Evolutionary conservation across 1,140 invertebrate genomes (phyloP), one percentile per base, ranked within the genome.

Genomic region (Trachymyrmex cornetzi): DNA sequence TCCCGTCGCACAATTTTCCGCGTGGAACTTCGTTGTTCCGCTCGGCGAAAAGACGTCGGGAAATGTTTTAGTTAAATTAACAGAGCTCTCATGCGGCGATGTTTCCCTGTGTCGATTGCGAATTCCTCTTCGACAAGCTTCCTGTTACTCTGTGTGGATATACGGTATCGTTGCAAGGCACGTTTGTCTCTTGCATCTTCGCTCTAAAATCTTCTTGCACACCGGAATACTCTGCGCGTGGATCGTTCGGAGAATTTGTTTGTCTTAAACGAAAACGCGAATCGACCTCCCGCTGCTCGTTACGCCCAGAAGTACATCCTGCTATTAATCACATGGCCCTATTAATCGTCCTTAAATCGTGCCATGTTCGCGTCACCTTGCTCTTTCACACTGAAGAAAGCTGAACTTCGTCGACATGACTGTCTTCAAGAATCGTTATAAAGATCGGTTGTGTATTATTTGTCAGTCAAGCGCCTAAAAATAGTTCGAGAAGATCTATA

Each of bases 291-390:
- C 67, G 19, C 44, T 19, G 90, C 87, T 86, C 77, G 71, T 86
- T 86, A 75, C 66, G 11, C 19, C 24, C 71, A 61, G 63, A 82
- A 86, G 64, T 89, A 87, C 57, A 77, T 53, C 53, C 44, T 34
- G 22, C 77, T 91, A 92, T 93, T 92, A 93, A 93, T 93, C 92
- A 91, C 87, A 69, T 55, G 67, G 75, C 59, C 84, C 92, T 92
- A 93, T 93, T 93, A 93, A 93, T 93, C 92, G 92, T 90, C 55
- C 67, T 91, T 93, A 92, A 93, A 90, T 92, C 77, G 87, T 24
- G 86, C 81, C 91, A 88, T 84, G 81, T 77, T 88, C 80, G 30
- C 75, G 69, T 50, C 64, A 75, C 30, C 77, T 79, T 22, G 63
- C 64, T 44, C 59, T 81, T 90, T 90, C 74, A 63, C 27, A 30